Conservation (phyloP, 2,888 invertebrate species). For the Lasioglossum zephyrum region DNA sequence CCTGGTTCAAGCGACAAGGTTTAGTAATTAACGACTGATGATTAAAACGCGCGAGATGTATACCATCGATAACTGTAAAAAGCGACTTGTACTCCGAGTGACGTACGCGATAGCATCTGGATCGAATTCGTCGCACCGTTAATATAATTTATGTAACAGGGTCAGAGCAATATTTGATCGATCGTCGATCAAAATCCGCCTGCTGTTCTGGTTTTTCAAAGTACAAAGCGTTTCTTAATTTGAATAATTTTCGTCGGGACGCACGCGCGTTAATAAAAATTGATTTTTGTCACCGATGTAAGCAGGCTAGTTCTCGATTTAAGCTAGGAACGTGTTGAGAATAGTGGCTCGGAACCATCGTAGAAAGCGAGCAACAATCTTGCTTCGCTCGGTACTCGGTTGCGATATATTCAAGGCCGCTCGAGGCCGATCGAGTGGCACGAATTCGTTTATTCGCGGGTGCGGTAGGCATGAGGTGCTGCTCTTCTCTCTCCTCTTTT, state of each 20-base stretch:
- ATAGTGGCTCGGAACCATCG: slow-evolving; percentile 26
- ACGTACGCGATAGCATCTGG: background rate
- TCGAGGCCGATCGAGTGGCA: slow-evolving; percentile 77
- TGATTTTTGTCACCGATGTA: too few relatives aligned
- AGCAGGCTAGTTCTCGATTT: background rate
- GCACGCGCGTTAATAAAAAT: too few relatives aligned
- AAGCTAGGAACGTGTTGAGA: slow-evolving; percentile 22
- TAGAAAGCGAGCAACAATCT: slow-evolving; percentile 53
- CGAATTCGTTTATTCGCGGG: slow-evolving; percentile 67
- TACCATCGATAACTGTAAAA: background rate
- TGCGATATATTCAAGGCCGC: slow-evolving; percentile 74
- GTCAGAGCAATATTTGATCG: background rate
- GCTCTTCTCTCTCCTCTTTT: slow-evolving; percentile 15
- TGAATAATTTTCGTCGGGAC: too few relatives aligned
- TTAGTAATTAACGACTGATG: background rate
- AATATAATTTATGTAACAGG: background rate
- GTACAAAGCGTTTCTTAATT: too few relatives aligned
- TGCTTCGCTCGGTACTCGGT: slow-evolving; percentile 33
- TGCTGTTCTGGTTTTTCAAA: background rate
- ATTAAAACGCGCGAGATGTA: background rate
- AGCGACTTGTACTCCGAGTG: background rate
- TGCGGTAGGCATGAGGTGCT: slow-evolving; percentile 54
- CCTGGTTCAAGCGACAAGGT: background rate
- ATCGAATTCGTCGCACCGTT: slow-evolving; percentile 1
- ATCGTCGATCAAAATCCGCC: background rate